Evolutionary conservation across 2,888 invertebrate genomes (phyloP).

Genomic region (Orthosia cruda): DNA sequence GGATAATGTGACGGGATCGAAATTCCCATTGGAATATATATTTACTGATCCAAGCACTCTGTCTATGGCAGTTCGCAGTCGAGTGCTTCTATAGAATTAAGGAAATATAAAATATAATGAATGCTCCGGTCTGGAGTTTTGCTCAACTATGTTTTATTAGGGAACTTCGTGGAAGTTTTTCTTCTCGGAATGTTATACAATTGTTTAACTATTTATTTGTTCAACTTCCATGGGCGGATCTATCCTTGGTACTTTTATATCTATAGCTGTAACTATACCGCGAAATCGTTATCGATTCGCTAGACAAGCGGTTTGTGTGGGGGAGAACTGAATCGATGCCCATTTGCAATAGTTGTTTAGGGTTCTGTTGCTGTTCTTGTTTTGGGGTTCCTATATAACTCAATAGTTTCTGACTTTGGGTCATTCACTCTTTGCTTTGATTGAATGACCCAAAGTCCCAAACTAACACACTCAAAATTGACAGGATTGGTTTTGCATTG

Average conservation of each 20-base stretch:
- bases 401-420: slow-evolving; percentile 41
- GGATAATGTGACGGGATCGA: slow-evolving; percentile 49
- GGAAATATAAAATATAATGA: slow-evolving; percentile 37
- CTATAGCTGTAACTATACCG: slow-evolving; percentile 15
- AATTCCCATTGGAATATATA: slow-evolving; percentile 45
- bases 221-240: neutral
- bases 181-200: slow-evolving; percentile 17
- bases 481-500: slow-evolving; percentile 22
- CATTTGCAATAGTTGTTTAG: slow-evolving; percentile 57
- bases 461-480: slow-evolving; percentile 8
- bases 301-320: slow-evolving; percentile 33
- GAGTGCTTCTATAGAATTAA: slow-evolving; percentile 41
- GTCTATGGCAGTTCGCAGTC: slow-evolving; percentile 30
- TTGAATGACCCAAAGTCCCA: too few species aligned
- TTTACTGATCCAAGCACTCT: slow-evolving; percentile 44
- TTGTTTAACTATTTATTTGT: slow-evolving; percentile 39
- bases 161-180: slow-evolving; percentile 11
- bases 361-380: slow-evolving; percentile 31
- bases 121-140: slow-evolving; percentile 31
- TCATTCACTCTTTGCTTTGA: slow-evolving; percentile 8
- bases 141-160: slow-evolving; percentile 20
- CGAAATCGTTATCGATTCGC: slow-evolving; percentile 51
- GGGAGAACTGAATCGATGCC: slow-evolving; percentile 56
- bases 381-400: slow-evolving; percentile 37
- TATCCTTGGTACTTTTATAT: slow-evolving; percentile 20